Conservation (phyloP, 1,140 invertebrate genomes). For the Neuroterus valhalla region DNA sequence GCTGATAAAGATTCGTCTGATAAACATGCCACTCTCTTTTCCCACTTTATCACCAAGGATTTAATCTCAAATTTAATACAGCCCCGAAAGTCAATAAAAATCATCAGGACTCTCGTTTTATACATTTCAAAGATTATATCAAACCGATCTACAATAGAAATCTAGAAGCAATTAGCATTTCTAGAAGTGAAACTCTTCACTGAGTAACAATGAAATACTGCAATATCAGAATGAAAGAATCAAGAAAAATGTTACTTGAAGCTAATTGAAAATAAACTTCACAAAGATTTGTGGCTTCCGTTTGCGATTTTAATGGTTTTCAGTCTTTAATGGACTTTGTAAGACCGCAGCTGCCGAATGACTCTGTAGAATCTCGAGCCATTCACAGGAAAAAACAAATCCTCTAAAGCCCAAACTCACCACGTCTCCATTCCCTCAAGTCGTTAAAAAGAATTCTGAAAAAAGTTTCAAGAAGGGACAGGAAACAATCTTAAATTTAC, state of each 20-base stretch:
- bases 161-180: neutral
- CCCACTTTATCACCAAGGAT: slow-evolving; percentile 2
- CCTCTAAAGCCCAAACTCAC: neutral
- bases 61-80: too few relatives aligned
- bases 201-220: slow-evolving; percentile 24
- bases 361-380: slow-evolving; percentile 12
- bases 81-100: neutral
- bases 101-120: slow-evolving; percentile 6
- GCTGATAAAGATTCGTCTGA: slow-evolving; percentile 17
- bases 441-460: neutral
- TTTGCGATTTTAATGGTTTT: slow-evolving; percentile 23
- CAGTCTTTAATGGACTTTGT: slow-evolving; percentile 13
- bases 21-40: slow-evolving; percentile 11
- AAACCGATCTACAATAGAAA: neutral
- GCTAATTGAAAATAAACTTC: slow-evolving; percentile 26
- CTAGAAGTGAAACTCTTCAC: neutral
- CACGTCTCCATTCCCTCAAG: neutral
- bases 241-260: neutral
- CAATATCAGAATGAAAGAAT: neutral
- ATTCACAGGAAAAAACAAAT: slow-evolving; percentile 8
- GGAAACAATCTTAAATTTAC: neutral
- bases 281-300: slow-evolving; percentile 19
- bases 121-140: slow-evolving; percentile 18
- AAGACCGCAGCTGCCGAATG: slow-evolving; percentile 5
- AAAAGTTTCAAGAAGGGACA: neutral